These are phyloP conservation scores for Cremastobaeus sp. DNA, from an alignment of 2,888 invertebrate genomes.

Conservation along the genomic window DNA sequence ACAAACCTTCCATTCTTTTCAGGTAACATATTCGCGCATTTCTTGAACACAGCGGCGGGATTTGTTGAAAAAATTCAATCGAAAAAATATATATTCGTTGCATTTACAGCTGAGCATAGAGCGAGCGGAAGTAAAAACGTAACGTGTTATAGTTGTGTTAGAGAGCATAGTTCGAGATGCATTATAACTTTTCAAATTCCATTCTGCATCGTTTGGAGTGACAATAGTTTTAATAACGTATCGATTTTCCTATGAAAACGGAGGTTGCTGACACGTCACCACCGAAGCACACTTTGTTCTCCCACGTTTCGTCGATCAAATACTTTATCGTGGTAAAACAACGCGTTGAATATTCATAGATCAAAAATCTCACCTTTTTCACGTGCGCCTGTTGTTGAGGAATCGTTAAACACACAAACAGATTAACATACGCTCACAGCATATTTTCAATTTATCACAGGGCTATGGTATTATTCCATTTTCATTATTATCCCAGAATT, in stretches of 20 bases:
- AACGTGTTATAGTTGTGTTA: constrained; percentile 39
- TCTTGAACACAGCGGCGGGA: too few species aligned
- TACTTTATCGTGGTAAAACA: constrained; percentile 56
- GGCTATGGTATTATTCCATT: not conserved
- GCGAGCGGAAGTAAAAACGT: constrained; percentile 61
- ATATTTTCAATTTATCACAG: constrained; percentile 43
- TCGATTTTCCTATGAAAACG: constrained; percentile 54
- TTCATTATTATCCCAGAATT: constrained; percentile 6
- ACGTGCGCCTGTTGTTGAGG: constrained; percentile 26
- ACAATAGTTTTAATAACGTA: constrained; percentile 60
- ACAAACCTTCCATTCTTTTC: too few species aligned
- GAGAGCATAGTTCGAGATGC: constrained; percentile 28
- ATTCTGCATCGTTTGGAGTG: constrained; percentile 43
- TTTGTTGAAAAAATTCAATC: constrained; percentile 26
- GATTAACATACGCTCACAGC: constrained; percentile 36
- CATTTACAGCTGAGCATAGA: constrained; percentile 51
- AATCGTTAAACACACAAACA: constrained; percentile 31
- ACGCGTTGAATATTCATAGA: constrained; percentile 51
- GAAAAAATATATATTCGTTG: constrained; percentile 31
- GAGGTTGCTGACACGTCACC: constrained; percentile 43
- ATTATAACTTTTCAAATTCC: constrained; percentile 48
- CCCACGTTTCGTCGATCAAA: constrained; percentile 49
- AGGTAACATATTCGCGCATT: too few species aligned
- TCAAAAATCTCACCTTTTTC: constrained; percentile 52
- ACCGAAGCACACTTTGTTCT: constrained; percentile 39